These are phyloP conservation scores for Lomographa bimaculata DNA, from an alignment of 2,888 invertebrate genomes.

Conservation along the genomic window DNA sequence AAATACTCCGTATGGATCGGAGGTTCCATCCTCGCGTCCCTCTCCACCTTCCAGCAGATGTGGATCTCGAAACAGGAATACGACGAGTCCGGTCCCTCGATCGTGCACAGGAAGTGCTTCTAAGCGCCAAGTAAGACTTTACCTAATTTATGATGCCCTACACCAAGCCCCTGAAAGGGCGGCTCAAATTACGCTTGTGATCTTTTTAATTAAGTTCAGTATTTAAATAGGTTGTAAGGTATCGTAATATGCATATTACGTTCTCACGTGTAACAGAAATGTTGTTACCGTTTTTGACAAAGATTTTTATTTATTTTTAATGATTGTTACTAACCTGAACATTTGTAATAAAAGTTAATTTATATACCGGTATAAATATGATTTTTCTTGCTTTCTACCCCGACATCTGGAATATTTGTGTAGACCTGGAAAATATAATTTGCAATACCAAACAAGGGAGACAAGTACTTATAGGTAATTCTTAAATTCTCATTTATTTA, in stretches of 20 bases:
- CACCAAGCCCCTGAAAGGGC: slow-evolving; percentile 70
- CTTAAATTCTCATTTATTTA: too few species aligned
- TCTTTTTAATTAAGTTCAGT: slow-evolving; percentile 78
- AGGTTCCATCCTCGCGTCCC: slow-evolving; percentile 95
- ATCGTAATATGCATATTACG: slow-evolving; percentile 83
- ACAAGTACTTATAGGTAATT: too few species aligned
- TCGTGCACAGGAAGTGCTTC: slow-evolving; percentile 96
- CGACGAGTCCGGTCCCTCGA: slow-evolving; percentile 97
- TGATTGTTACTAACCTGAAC: slow-evolving; percentile 71
- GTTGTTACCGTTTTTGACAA: slow-evolving; percentile 70
- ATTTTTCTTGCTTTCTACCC: slow-evolving; percentile 47
- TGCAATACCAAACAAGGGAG: too few species aligned
- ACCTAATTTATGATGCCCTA: slow-evolving; percentile 76
- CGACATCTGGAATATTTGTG: slow-evolving; percentile 1
- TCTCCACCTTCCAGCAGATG: slow-evolving; percentile 98
- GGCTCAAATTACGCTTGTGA: slow-evolving; percentile 82
- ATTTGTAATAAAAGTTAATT: slow-evolving; percentile 78
- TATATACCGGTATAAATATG: slow-evolving; percentile 77
- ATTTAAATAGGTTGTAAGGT: slow-evolving; percentile 81
- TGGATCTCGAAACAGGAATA: slow-evolving; percentile 99
- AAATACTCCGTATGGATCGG: slow-evolving; percentile 99
- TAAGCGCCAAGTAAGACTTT: slow-evolving; percentile 73
- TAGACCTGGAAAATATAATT: too few species aligned
- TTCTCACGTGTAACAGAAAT: slow-evolving; percentile 60
- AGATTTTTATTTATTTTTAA: slow-evolving; percentile 80